Evolutionary conservation across 2,797 vertebrate species (phyloP).

Genomic region (Falco biarmicus): DNA sequence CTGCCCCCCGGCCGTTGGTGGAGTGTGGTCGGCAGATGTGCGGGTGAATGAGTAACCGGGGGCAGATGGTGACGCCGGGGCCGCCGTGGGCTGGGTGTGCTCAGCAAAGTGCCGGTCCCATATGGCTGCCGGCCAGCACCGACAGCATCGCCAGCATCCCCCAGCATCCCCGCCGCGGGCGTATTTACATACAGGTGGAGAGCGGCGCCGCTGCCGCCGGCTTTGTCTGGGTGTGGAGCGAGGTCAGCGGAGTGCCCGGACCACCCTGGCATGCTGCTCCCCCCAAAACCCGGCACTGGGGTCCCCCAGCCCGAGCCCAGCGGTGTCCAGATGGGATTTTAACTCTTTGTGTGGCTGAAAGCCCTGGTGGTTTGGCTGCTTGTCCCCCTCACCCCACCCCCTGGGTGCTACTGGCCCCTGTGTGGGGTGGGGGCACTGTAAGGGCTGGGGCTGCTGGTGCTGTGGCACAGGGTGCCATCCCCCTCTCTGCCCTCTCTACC

Average conservation of each 20-base stretch:
- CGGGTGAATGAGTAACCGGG: not conserved
- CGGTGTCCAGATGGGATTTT: not conserved
- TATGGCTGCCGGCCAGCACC: not conserved
- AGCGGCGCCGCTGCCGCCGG: not conserved
- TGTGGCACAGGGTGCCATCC: not conserved
- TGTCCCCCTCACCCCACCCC: no score
- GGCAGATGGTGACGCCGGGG: not conserved
- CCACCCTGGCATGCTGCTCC: not conserved
- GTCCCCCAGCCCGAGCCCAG: not conserved
- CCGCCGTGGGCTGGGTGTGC: not conserved
- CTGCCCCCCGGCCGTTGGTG: not conserved
- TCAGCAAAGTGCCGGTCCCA: not conserved
- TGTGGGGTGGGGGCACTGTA: not conserved
- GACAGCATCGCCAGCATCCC: not conserved
- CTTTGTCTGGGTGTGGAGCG: not conserved
- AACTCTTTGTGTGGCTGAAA: not conserved
- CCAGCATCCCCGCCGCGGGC: not conserved
- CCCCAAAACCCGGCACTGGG: not conserved
- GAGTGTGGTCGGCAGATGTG: not conserved
- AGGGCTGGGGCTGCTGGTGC: not conserved
- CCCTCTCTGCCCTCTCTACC: not conserved
- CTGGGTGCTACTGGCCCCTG: no score
- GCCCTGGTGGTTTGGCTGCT: no score
- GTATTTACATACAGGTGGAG: constrained; percentile 92
- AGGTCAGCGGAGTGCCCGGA: not conserved